phyloP scores from a whole-genome alignment of 2,888 invertebrate genomes.

The Ceriagrion tenellum region DNA sequence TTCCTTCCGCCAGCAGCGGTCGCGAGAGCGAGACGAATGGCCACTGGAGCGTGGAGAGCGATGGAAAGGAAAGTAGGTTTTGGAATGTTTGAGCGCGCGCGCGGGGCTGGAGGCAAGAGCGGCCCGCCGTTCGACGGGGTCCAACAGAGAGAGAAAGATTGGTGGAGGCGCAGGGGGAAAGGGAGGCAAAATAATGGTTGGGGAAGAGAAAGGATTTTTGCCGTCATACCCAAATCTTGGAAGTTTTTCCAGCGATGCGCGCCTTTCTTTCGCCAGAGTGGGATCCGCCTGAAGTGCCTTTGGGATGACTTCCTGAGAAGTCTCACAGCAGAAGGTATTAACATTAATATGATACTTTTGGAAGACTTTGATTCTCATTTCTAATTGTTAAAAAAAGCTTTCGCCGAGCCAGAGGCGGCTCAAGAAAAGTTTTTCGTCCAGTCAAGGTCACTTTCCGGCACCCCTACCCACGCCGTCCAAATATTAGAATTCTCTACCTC shows the following conservation, averaged over 20 bases:
- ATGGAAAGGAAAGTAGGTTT: conserved; percentile 54
- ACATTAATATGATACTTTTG: too few relatives aligned
- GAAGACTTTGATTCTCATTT: too few relatives aligned
- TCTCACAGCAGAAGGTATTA: too few relatives aligned
- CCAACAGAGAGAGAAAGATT: conserved; percentile 8
- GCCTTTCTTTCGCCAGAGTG: not conserved
- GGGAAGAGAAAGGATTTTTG: not conserved
- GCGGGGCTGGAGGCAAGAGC: too few relatives aligned
- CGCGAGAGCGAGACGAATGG: conserved; percentile 53
- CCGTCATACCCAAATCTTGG: not conserved
- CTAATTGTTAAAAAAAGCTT: too few relatives aligned
- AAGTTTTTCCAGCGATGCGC: not conserved
- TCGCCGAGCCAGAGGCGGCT: too few relatives aligned
- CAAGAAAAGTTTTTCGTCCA: too few relatives aligned
- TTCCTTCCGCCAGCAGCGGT: conserved; percentile 46
- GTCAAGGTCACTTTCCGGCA: too few relatives aligned
- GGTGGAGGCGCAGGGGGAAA: not conserved
- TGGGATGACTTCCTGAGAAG: not conserved
- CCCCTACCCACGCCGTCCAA: too few relatives aligned
- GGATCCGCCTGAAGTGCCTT: not conserved
- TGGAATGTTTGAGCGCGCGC: not conserved
- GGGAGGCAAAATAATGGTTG: not conserved
- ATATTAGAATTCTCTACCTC: too few relatives aligned
- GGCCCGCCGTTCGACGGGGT: not conserved
- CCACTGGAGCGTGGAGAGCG: conserved; percentile 43